Base-by-base conservation (phyloP, 2,113 vertebrate genomes). In the Cyphomyrus discorhynchus region DNA sequence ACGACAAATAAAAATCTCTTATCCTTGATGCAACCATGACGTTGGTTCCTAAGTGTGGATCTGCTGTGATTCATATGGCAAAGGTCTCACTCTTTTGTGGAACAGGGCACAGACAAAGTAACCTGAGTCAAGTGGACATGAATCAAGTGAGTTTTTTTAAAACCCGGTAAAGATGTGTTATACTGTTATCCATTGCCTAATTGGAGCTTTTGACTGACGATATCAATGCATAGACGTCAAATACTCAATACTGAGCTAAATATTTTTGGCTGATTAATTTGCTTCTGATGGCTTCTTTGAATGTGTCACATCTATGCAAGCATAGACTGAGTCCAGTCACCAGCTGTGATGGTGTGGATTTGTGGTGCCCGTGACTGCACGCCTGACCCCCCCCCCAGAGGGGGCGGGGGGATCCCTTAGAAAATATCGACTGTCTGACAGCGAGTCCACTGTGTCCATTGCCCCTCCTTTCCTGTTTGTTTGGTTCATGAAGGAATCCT, bases 251-350 rank as follows among this genome's bases (percentile, higher is more conserved):
- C 94, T 95, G 94, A 95, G 95, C 96, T 92, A 95, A 95, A 96
- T 94, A 93, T 93, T 88, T 21, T 89, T 83, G 91, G 92, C 95
- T 96, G 96, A 96, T 95, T 96, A 95, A 95, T 94, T 94, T 92
- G 93, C 93, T 87, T 86, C 39, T 91, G 92, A 94, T 91, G 92
- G 92, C 93, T 93, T 96, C 95, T 95, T 95, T 95, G 96, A 95
- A 96, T 96, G 95, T 94, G 95, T 92, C 91, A 92, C 94, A 92
- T 95, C 94, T 95, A 95, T 95, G 93, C 94, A 92, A 94, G 92
- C 91, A 92, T 91, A 90, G 92, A 94, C 95, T 92, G 93, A 95
- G 95, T 91, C 93, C 95, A 95, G 95, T 95, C 95, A 95, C 94
- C 89, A 93, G 92, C 93, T 92, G 93, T 95, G 94, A 94, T 94